Evolutionary conservation across 2,888 invertebrate species (phyloP), one percentile per base, ranked within the genome.

Genomic region (Ernsta delagoae): DNA sequence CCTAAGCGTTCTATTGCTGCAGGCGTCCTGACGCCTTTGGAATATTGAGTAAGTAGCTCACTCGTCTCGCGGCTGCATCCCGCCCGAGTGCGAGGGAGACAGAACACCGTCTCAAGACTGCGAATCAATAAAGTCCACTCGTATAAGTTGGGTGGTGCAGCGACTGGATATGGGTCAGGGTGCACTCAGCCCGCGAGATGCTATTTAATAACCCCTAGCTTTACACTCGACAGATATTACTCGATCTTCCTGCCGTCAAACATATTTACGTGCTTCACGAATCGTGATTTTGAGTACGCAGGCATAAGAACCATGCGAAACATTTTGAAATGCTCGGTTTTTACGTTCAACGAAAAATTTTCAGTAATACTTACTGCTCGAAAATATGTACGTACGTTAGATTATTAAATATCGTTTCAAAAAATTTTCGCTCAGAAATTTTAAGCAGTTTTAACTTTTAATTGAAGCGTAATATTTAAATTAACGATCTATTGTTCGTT

Each of bases 101-200:
- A 78, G 80, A 83, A 54, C 87, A 83, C 75, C 89, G 88, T 92
- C 94, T 94, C 92, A 94, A 94, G 94, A 93, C 93, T 90, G 83
- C 88, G 94, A 94, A 94, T 94, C 94, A 93, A 94, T 94, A 94
- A 91, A 92, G 93, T 92, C 90, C 92, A 92, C 90, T 92, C 85
- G 89, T 89, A 90, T 84, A 90, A 88, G 89, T 86, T 86, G 90
- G 86, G 85, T 82, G 89, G 84, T 92, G 93, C 93, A 92, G 84
- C 83, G 78, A 73, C 77, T 82, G 85, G 88, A 92, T 92, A 82
- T 92, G 89, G 93, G 92, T 92, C 92, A 90, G 88, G 86, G 86
- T 92, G 93, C 92, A 92, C 86, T 89, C 86, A 82, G 82, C 80
- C 80, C 78, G 82, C 80, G 78, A 83, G 87, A 86, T 83, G 86